Base-by-base conservation (phyloP, 2,113 vertebrate species). In the Proteles cristata region DNA sequence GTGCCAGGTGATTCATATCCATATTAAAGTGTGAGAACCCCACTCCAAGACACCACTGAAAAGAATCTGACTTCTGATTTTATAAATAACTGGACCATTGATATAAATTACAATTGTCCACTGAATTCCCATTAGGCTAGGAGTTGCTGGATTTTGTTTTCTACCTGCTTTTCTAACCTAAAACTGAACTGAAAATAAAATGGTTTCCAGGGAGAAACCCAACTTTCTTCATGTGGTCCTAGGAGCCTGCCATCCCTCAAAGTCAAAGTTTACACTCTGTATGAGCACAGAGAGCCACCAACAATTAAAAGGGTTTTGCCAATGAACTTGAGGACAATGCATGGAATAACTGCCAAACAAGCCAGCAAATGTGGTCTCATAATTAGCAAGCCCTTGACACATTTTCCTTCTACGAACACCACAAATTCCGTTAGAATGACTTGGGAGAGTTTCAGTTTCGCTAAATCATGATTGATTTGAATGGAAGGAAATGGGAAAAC, bases 151-250 rank as follows among this genome's bases (percentile, higher is more conserved):
- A 7, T 43, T 88, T 58, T 66, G 63, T 12, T 94, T 87, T 80
- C 35, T 83, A 17, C 2, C 25, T 48, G 15, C 91, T 91, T 95
- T 88, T 93, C 50, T 61, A 82, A 3, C n/a, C 45, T 95, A 85
- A 87, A 96, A 74, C 4, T 85, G 39, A 93, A 95, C 82, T 86
- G 65, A 1, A 4, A 93, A 94, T 19, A 82, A 85, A 93, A 95
- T 58, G 6, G 16, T 74, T 93, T 97, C 82, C 80, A 96, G 55
- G 89, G 61, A 92, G 97, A 98, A 97, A 45, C 33, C 63, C 58
- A 87, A 77, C 31, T 96, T 93, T 96, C 91, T 94, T 81, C 45
- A 86, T 74, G 76, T 81, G 85, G 93, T 93, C 74, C 84, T 90
- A 86, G 92, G 92, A 98, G 96, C 89, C 50, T 84, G 33, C 25